Base-by-base conservation (phyloP, 2,888 invertebrate species). In the Micoletzkya japonica region DNA sequence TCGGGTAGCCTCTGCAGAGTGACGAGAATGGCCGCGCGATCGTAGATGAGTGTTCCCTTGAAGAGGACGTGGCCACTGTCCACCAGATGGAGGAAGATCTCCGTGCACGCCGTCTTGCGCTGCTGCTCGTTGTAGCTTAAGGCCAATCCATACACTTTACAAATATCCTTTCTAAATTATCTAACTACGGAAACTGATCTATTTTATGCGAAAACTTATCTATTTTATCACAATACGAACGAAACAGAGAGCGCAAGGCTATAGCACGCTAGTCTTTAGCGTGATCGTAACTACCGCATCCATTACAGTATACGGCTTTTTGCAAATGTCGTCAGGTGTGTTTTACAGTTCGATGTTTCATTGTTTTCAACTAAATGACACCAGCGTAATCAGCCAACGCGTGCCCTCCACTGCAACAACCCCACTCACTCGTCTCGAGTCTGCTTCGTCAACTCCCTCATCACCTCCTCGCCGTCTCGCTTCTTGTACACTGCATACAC, bases 41-140 rank as follows among this genome's bases (percentile, higher is more conserved):
- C 66, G 37, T 66, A 66, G 37, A 56, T 56, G 20, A 66, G 36
- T 17, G 32, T 24, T 28, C 66, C 66, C 20, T 26, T 4, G 54
- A 66, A 66, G 0, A 24, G 17, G 0, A 2, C 6, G 20, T 66
- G 26, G n/a, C n/a, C n/a, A 26, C 10, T 17, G 26, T 54, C 37
- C 0, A 32, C 14, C 28, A 66, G 39, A 37, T 36, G 1, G 2
- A 37, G 10, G 39, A 66, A 66, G 37, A 56, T 39, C n/a, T 66
- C 56, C 56, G 32, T 37, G 56, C 66, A 66, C 2, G 66, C 66
- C 37, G 26, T 56, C 66, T 66, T 66, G 7, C 66, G 14, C 20
- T 66, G 37, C 39, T 66, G 66, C 39, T 66, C 66, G n/a, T 26
- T 56, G 66, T 56, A 66, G 24, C 66, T 66, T 32, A 63, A 63